A percentile compares a stretch with the other conserved stretches of the same genome.
Conservation (phyloP, 2,797 vertebrate species). For the Antennarius maculatus region DNA sequence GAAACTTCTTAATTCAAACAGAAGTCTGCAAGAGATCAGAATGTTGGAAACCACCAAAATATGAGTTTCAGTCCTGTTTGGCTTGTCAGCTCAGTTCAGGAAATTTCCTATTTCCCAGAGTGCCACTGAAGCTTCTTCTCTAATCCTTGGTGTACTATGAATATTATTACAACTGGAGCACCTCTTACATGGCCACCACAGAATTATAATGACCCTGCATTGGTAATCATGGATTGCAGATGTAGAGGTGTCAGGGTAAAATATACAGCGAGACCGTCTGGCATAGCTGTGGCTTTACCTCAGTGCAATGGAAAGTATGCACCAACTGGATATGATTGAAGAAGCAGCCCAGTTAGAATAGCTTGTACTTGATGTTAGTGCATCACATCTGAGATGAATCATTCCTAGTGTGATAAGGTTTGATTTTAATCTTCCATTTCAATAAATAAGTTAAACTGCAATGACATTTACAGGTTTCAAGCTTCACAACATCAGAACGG, state of each 20-base stretch:
- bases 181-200: neutral
- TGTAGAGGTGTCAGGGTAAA: no score
- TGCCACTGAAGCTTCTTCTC: neutral
- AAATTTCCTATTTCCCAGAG: constrained; percentile 1
- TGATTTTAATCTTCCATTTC: constrained; percentile 8
- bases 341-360: no score
- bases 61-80: neutral
- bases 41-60: neutral
- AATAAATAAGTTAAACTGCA: neutral
- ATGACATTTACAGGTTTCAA: neutral
- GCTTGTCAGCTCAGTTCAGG: neutral
- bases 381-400: constrained; percentile 9
- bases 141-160: constrained; percentile 2
- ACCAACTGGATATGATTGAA: no score
- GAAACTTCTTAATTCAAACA: neutral
- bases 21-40: neutral
- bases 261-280: neutral
- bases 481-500: neutral
- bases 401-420: neutral
- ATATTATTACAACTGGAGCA: constrained; percentile 10
- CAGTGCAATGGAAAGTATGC: no score
- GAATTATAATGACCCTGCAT: constrained; percentile 21
- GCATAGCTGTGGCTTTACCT: neutral
- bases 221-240: constrained; percentile 15
- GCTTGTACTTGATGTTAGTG: neutral